Conservation (phyloP, 2,888 invertebrate species). For the Drosophila rubida region DNA sequence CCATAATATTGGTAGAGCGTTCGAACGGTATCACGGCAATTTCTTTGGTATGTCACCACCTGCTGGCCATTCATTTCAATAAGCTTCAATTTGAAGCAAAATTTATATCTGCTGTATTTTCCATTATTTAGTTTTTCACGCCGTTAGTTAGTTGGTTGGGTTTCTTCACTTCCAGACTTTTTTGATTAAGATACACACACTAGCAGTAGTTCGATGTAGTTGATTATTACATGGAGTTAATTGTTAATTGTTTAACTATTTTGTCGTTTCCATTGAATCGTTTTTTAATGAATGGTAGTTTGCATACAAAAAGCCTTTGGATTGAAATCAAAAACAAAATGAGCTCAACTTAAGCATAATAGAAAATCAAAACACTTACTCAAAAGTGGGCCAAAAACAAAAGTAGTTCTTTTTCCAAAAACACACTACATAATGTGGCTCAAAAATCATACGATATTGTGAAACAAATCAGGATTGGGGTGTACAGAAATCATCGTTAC, state of each 20-base stretch:
- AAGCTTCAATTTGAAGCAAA: slow-evolving; percentile 65
- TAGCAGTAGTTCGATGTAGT: slow-evolving; percentile 54
- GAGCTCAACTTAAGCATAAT: slow-evolving; percentile 37
- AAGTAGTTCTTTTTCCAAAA: slow-evolving; percentile 20
- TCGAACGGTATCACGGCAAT: slow-evolving; percentile 44
- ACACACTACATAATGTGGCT: slow-evolving; percentile 64
- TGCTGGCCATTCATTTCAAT: slow-evolving; percentile 53
- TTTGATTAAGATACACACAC: slow-evolving; percentile 83
- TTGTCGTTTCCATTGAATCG: slow-evolving; percentile 57
- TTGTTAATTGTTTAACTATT: slow-evolving; percentile 46
- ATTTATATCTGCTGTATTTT: background rate
- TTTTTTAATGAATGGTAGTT: slow-evolving; percentile 70
- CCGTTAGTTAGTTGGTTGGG: slow-evolving; percentile 34
- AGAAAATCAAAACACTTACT: slow-evolving; percentile 29
- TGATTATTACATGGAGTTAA: slow-evolving; percentile 29
- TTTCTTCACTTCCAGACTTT: slow-evolving; percentile 71
- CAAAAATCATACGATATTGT: slow-evolving; percentile 35
- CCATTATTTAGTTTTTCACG: slow-evolving; percentile 7
- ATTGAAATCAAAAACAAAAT: slow-evolving; percentile 50
- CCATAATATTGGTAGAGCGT: slow-evolving; percentile 38
- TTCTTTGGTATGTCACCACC: slow-evolving; percentile 53
- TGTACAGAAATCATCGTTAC: slow-evolving; percentile 46
- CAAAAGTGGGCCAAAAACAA: slow-evolving; percentile 31
- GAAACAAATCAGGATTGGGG: slow-evolving; percentile 49
- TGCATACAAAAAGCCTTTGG: slow-evolving; percentile 82